Base-by-base conservation (phyloP, 2,888 invertebrate genomes). In the Unio pictorum region DNA sequence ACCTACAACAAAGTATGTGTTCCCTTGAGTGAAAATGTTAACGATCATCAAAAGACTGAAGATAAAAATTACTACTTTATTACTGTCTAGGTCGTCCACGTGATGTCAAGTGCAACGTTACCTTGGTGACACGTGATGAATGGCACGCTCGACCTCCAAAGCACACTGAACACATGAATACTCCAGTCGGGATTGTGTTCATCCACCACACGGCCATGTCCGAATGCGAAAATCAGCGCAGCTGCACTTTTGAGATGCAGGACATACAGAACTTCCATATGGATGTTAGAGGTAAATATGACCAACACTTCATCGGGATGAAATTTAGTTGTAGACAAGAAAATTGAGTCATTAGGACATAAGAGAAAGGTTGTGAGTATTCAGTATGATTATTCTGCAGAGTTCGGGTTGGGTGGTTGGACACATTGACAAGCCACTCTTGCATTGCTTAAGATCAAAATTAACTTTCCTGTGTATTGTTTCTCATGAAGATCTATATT, bases 191-290 rank as follows among this genome's bases (percentile, higher is more conserved):
- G 18, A 79, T 84, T 20, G 83, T 86, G 3, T 86, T 87, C 65
- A 80, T 87, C 28, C 87, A 87, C 65, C 87, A 87, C 66, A 91
- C 92, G 1, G 92, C 90, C 2, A 91, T 91, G 28, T 86, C 87
- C 7, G 87, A 90, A 34, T 87, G 86, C 66, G 58, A 45, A 11
- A 71, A 69, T 2, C 26, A 72, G 26, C 71, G 75, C 4, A 59
- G 61, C 15, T 84, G 84, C 61, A 70, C 69, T 1, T 59, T 71
- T 8, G 74, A 76, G 66, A 75, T 83, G 68, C 68, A 68, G 56
- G 61, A 23, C 15, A 81, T 84, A 28, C 84, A 84, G 62, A 62
- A 78, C 34, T 76, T 77, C 55, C 84, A 84, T 63, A 81, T 83
- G 83, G 76, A 79, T 57, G 67, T 59, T 15, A 71, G 78, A 76